Conservation (phyloP, 2,888 invertebrate genomes). For the Phania funesta region DNA sequence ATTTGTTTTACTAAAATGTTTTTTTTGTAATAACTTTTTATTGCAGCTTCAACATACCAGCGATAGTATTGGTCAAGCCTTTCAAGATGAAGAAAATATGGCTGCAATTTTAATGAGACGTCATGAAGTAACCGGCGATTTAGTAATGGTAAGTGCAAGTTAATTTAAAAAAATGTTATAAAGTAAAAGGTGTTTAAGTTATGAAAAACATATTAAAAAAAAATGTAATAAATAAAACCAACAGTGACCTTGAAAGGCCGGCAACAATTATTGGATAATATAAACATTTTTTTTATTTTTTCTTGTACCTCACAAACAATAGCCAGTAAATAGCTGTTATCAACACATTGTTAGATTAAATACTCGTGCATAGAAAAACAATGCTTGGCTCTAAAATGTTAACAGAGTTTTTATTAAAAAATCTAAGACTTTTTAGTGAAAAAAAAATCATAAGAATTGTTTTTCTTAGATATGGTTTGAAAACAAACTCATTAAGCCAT, state of each 20-base stretch:
- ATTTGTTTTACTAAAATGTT: neutral
- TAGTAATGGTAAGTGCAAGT: conserved; percentile 88
- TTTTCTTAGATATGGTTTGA: conserved; percentile 1
- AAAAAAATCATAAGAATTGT: neutral
- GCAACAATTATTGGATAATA: conserved; percentile 36
- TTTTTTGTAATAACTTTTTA: conserved; percentile 19
- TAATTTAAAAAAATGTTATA: neutral
- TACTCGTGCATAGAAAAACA: conserved; percentile 15
- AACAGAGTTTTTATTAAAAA: neutral
- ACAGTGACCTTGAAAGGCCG: conserved; percentile 62
- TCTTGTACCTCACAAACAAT: neutral
- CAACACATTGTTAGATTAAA: conserved; percentile 32
- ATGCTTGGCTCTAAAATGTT: neutral
- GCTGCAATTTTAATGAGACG: conserved; percentile 92
- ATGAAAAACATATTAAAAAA: neutral
- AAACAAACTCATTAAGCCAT: conserved; percentile 30
- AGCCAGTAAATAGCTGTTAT: conserved; percentile 21
- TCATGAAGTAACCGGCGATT: conserved; percentile 88
- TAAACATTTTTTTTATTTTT: neutral
- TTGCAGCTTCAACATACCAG: conserved; percentile 81
- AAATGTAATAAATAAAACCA: conserved; percentile 5
- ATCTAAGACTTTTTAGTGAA: neutral
- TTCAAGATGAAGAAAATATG: conserved; percentile 92
- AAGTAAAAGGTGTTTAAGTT: conserved; percentile 39
- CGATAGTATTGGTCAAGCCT: conserved; percentile 89